These are phyloP conservation scores for Cephus sareptanus DNA, from an alignment of 2,888 invertebrate species.

Conservation along the genomic window DNA sequence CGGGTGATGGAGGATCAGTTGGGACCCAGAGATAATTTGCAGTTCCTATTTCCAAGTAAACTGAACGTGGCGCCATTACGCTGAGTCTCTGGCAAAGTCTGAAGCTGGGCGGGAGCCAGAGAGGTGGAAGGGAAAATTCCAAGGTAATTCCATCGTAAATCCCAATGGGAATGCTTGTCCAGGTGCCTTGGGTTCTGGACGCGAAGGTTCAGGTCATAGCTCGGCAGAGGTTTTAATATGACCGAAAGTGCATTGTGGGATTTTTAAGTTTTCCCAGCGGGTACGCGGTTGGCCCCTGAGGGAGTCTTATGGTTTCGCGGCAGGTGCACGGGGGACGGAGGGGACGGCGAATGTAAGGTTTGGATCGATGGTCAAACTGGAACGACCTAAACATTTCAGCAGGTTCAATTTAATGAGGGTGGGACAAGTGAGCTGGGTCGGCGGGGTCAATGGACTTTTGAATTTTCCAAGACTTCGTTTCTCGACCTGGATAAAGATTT, in stretches of 20 bases:
- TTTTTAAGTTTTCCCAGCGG: background rate
- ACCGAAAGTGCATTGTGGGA: background rate
- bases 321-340: slow-evolving; percentile 16
- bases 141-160: background rate
- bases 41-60: slow-evolving; percentile 2
- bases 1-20: background rate
- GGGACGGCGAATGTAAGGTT: background rate
- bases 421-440: background rate
- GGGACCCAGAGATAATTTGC: background rate
- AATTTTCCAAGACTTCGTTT: background rate
- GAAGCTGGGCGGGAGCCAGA: background rate
- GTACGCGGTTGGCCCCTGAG: background rate
- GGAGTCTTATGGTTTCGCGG: slow-evolving; percentile 2
- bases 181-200: background rate
- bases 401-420: background rate
- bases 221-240: background rate
- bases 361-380: slow-evolving; percentile 29
- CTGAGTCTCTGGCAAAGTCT: background rate
- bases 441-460: background rate
- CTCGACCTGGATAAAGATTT: background rate
- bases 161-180: background rate
- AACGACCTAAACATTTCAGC: slow-evolving; percentile 27
- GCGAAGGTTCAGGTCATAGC: background rate
- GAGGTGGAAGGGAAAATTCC: background rate
- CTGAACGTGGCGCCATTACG: background rate